These are phyloP conservation scores for Sprattus sprattus DNA, from an alignment of 2,113 vertebrate genomes.

Conservation along the genomic window DNA sequence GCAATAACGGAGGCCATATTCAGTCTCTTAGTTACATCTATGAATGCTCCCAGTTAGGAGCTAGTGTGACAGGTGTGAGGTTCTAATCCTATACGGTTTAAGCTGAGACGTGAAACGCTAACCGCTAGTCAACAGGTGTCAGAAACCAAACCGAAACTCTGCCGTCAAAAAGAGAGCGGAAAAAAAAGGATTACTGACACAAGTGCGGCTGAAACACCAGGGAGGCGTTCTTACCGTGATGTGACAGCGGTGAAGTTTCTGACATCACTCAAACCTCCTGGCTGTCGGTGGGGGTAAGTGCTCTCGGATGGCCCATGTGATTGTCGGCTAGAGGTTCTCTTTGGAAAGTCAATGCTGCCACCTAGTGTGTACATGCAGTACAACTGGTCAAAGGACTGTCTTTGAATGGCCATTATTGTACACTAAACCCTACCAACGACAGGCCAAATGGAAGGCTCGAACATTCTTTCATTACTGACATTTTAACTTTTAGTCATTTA, in stretches of 20 bases:
- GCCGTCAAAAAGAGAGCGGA: neutral
- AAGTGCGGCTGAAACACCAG: neutral
- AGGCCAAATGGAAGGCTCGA: no score
- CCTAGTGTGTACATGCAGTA: slow-evolving; percentile 47
- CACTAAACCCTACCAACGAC: no score
- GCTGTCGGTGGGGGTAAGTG: neutral
- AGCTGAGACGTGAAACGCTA: neutral
- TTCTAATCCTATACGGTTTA: neutral
- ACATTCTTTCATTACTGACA: no score
- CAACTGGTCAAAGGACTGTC: neutral
- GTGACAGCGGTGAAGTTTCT: neutral
- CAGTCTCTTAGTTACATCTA: neutral
- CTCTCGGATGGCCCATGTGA: neutral
- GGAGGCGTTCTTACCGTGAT: neutral
- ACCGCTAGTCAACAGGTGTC: slow-evolving; percentile 1
- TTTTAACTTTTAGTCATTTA: no score
- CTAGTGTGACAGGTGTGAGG: neutral
- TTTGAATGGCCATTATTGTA: neutral
- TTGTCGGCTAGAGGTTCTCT: neutral
- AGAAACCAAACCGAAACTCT: neutral
- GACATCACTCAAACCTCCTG: neutral
- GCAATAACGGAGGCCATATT: neutral
- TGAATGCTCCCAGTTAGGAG: neutral
- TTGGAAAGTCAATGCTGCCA: slow-evolving; percentile 53
- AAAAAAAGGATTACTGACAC: neutral